A percentile compares a stretch with the other conserved stretches of the same genome.
phyloP scores from a whole-genome alignment of 2,797 vertebrate species.

The Miichthys miiuy region DNA sequence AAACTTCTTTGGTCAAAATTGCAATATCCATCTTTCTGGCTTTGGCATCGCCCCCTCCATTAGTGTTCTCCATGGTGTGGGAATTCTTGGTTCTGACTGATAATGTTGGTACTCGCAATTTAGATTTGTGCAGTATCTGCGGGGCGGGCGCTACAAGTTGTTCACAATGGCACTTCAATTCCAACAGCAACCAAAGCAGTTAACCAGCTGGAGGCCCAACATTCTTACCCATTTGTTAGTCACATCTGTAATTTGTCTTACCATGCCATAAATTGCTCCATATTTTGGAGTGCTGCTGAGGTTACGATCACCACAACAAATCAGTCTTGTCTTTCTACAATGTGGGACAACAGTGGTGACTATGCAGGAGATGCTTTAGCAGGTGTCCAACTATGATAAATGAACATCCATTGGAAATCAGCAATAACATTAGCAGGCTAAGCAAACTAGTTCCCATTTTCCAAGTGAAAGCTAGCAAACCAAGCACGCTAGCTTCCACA shows the following conservation, averaged over 20 bases:
- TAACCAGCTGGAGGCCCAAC: not conserved
- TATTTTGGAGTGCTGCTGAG: not conserved
- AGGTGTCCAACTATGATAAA: not conserved
- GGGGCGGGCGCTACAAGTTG: not conserved
- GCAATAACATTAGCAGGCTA: not conserved
- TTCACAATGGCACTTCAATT: not conserved
- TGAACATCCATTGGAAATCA: not conserved
- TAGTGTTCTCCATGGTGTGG: not conserved
- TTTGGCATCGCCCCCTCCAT: not conserved
- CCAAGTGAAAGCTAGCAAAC: not conserved
- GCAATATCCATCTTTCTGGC: not conserved
- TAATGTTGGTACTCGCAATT: not conserved
- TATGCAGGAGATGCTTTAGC: not conserved
- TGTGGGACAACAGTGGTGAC: not conserved
- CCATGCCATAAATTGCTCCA: not conserved
- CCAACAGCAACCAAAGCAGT: not conserved
- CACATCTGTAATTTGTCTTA: not conserved
- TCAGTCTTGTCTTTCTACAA: not conserved
- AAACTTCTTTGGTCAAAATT: too few species aligned
- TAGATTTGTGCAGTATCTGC: not conserved
- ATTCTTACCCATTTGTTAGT: not conserved
- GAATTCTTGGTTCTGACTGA: not conserved
- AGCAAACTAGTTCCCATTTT: not conserved
- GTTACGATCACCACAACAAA: not conserved
- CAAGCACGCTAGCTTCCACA: too few species aligned